Base-by-base conservation (phyloP, 2,797 vertebrate genomes). In the Carapus acus region DNA sequence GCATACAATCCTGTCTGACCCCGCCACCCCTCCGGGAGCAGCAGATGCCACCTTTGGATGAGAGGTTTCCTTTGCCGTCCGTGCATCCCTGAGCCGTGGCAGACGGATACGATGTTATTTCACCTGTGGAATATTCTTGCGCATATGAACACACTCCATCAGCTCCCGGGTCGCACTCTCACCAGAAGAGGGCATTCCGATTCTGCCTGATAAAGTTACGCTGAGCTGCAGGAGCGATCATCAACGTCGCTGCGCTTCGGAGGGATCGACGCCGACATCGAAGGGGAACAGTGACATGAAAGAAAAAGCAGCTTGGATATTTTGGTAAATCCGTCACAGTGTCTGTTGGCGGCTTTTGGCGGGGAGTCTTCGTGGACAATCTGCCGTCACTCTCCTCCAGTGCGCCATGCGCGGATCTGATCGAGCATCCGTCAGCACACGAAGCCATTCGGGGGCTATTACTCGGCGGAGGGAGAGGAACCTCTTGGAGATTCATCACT, bases 141-240 rank as follows among this genome's bases (percentile, higher is more conserved):
- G 16, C 24, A 27, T 9, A 27, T 9, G 9, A 27, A 27, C 51
- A 50, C 67, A 8, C 56, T 50, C 53, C 67, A 41, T 52, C 44
- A 50, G 69, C 70, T 67, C 70, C 46, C 22, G 76, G 73, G 80
- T 80, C 74, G 65, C 76, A 50, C 42, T 80, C 80, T 85, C 85
- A 54, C 88, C 88, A 88, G 87, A 88, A 88, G 88, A 87, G 87
- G 87, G 88, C 88, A 88, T 88, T 88, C 24, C 55, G 72, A 67
- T 88, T 78, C 83, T 83, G 78, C 71, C 72, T 76, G 71, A 83
- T 82, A 86, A 89, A 88, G 84, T 87, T 86, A 71, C 80, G 64
- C 43, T 73, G 78, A 78, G 81, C 67, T 31, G 73, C 78, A 75
- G 74, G 69, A 80, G 79, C 77, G 82, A 80, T 83, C 80, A 82